Base-by-base conservation (phyloP, 2,888 invertebrate genomes). In the Drosophila macrospina region DNA sequence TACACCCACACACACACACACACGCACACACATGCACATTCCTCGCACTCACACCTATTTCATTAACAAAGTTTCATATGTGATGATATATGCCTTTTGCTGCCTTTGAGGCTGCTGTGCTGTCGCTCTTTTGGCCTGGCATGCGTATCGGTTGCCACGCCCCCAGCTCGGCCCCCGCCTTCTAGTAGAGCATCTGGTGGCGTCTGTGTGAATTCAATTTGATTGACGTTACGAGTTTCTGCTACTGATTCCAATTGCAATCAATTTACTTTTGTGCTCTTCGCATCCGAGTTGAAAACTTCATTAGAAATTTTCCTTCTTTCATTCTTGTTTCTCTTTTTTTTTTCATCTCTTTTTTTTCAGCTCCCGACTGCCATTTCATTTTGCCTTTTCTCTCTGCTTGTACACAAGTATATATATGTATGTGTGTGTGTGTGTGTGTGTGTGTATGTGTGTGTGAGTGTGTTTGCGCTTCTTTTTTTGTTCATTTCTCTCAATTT, bases 211-310 rank as follows among this genome's bases (percentile, higher is more conserved):
- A 85, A 85, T 88, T 80, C 88, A 86, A 85, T 85, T 85, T 88
- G 88, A 85, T 85, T 85, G 85, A 88, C 85, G 88, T 88, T 88
- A 86, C 85, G 88, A 85, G 84, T 77, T 84, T 71, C 86, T 85
- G 85, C 88, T 83, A 84, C 85, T 85, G 88, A 85, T 85, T 83
- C 88, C 85, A 85, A 85, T 85, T 85, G 85, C 88, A 85, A 85
- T 85, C 85, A 85, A 85, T 85, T 85, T 85, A 88, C 85, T 85
- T 85, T 85, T 85, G 85, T 85, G 84, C 83, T 79, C 65, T 65
- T 78, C 80, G 83, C 74, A 83, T 87, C 79, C 86, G 74, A 84
- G 88, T 85, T 85, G 84, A 88, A 85, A 85, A 88, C 85, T 85
- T 88, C 88, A 85, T 85, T 85, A 85, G 85, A 83, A 86, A 85